These are phyloP conservation scores for Rosalia funebris DNA, from an alignment of 2,888 invertebrate genomes.

Conservation along the genomic window DNA sequence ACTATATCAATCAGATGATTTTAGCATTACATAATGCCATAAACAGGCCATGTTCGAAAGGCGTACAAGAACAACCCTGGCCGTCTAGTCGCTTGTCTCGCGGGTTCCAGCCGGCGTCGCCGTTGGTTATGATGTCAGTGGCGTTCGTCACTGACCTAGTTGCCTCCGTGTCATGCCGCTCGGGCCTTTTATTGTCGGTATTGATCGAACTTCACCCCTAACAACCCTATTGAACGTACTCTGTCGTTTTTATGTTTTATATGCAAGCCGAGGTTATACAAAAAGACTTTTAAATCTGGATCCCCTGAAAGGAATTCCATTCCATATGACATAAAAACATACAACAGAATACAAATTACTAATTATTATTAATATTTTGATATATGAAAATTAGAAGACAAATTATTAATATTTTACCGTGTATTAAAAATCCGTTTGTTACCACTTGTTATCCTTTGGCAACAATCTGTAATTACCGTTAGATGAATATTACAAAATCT, in stretches of 20 bases:
- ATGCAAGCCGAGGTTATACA: constrained; percentile 10
- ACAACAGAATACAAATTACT: too few species aligned
- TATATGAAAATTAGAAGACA: too few species aligned
- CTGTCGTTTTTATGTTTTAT: constrained; percentile 8
- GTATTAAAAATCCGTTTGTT: too few species aligned
- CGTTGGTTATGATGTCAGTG: constrained; percentile 8
- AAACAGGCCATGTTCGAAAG: too few species aligned
- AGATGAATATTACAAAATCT: too few species aligned
- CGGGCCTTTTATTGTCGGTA: constrained; percentile 21
- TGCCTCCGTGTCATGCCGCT: constrained; percentile 24
- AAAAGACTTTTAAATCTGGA: background rate
- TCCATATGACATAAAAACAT: too few species aligned
- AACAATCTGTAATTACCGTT: too few species aligned
- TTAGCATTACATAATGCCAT: too few species aligned
- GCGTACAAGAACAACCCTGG: background rate
- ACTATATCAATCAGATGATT: too few species aligned
- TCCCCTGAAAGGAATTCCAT: constrained; percentile 3
- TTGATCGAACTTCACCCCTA: constrained; percentile 24
- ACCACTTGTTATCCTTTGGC: too few species aligned
- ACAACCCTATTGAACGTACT: constrained; percentile 24
- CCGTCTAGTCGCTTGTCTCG: constrained; percentile 5
- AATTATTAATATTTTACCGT: too few species aligned
- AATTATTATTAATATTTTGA: too few species aligned
- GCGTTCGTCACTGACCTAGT: constrained; percentile 29
- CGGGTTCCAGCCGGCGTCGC: background rate